Percentiles rank a stretch among this genome's conserved stretches.
Evolutionary conservation across 2,113 vertebrate species (phyloP).

Genomic region (Macaca nemestrina): DNA sequence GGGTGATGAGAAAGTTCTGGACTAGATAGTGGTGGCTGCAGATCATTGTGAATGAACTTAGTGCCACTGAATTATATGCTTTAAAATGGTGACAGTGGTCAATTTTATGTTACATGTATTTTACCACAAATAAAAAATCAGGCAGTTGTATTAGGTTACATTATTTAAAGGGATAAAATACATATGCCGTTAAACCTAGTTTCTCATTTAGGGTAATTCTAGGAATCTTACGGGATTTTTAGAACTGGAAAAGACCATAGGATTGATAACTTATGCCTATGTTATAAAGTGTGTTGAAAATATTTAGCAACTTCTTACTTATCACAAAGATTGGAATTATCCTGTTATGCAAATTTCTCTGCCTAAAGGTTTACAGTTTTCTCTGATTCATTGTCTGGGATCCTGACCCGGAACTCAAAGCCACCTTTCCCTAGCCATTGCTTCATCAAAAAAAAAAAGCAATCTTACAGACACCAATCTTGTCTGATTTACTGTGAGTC

Average conservation of each 20-base stretch:
- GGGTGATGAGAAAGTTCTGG: neutral
- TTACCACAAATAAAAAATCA: neutral
- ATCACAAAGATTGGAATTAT: neutral
- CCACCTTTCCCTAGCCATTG: no score
- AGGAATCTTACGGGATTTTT: neutral
- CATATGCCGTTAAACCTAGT: neutral
- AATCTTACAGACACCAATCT: neutral
- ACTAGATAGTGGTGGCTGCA: accelerated
- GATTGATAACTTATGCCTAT: neutral
- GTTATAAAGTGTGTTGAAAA: neutral
- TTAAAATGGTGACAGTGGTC: neutral
- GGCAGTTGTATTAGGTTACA: neutral
- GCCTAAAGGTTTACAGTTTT: neutral
- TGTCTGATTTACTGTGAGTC: neutral
- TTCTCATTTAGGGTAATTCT: neutral
- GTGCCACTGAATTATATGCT: neutral
- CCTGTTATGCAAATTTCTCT: neutral
- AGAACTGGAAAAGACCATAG: neutral
- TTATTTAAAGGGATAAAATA: neutral
- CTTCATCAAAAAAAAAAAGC: no score
- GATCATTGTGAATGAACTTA: neutral
- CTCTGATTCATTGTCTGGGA: neutral
- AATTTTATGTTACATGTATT: neutral
- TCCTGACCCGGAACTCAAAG: neutral
- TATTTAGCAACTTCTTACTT: neutral